Evolutionary conservation across 2,113 vertebrate species (phyloP).

Genomic region (Chaenogobius annularis): DNA sequence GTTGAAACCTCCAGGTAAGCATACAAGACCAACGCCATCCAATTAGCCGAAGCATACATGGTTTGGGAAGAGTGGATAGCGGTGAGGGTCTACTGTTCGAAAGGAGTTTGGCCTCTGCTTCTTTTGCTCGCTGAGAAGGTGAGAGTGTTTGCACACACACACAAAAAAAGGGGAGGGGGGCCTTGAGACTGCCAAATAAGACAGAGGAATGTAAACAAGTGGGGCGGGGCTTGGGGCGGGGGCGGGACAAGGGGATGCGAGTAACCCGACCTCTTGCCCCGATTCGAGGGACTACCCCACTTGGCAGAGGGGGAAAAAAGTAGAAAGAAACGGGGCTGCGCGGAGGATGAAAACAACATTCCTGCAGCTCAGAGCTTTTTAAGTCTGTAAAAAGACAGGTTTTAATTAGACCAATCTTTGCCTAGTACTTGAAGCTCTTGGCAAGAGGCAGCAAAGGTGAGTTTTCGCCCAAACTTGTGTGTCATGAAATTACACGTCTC

Average conservation of each 20-base stretch:
- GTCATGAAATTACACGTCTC: slow-evolving; percentile 63
- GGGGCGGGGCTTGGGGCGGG: slow-evolving; percentile 69
- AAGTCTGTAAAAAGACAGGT: slow-evolving; percentile 62
- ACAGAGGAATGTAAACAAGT: slow-evolving; percentile 84
- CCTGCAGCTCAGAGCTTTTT: slow-evolving; percentile 63
- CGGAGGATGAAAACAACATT: slow-evolving; percentile 75
- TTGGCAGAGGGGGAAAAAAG: slow-evolving; percentile 27
- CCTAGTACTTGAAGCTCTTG: slow-evolving; percentile 43
- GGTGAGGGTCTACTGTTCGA: slow-evolving; percentile 46
- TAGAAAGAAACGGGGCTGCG: slow-evolving; percentile 14
- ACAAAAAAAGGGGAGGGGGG: slow-evolving; percentile 56
- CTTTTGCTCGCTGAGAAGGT: slow-evolving; percentile 62
- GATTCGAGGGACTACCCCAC: slow-evolving; percentile 64
- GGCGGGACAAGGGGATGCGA: slow-evolving; percentile 61
- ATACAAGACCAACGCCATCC: slow-evolving; percentile 17
- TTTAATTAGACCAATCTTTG: slow-evolving; percentile 70
- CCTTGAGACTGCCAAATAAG: slow-evolving; percentile 79
- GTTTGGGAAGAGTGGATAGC: slow-evolving; percentile 29
- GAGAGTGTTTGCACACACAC: slow-evolving; percentile 65
- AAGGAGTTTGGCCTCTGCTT: slow-evolving; percentile 41
- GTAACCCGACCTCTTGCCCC: slow-evolving; percentile 79
- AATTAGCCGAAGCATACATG: slow-evolving; percentile 27
- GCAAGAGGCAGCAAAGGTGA: slow-evolving; percentile 41
- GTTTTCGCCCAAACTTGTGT: slow-evolving; percentile 44
- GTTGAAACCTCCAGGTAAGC: slow-evolving; percentile 40